Base-by-base conservation (phyloP, 92 coral and sea anemone species). In the Epizoanthus stellaris region DNA sequence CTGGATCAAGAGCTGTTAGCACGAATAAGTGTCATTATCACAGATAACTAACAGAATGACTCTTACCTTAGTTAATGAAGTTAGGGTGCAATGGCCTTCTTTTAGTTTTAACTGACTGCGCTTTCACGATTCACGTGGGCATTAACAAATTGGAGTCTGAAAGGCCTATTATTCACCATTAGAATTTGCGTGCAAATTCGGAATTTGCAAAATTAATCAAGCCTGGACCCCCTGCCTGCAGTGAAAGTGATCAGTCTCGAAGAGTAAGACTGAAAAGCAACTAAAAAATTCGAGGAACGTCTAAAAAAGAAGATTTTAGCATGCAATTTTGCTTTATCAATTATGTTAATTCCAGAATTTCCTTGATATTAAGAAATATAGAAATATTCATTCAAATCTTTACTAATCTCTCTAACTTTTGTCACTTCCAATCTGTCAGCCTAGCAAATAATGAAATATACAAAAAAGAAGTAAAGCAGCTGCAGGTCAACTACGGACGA, bases 151-250 rank as follows among this genome's bases (percentile, higher is more conserved):
- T 19, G 52, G 42, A 72, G 30, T 34, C 77, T 45, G 77, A 43
- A 72, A 45, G 60, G 57, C 59, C 60, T 57, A 47, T 72, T 72
- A 72, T 72, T 72, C 53, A 20, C 83, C 4, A 43, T 14, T 49
- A 43, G 23, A 61, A 59, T 16, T 79, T 79, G 83, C 83, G 72
- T 79, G 83, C 71, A 42, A 79, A 59, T 40, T 62, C 34, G 71
- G 83, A 62, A 79, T 79, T 79, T 64, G 67, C 60, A 20, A 79
- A 63, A 64, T 63, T 61, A 79, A 39, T 70, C 23, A 21, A 17
- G 13, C 61, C 25, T 20, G 3, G 39, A 64, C 83, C 83, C 83
- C 83, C 83, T 79, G 71, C 83, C 70, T 1, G 59, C 71, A 64
- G 11, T 8, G 47, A 59, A 58, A 76, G 82, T 13, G 60, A 64